phyloP scores from a whole-genome alignment of 1,140 invertebrate genomes.

The Amphibalanus amphitrite region DNA sequence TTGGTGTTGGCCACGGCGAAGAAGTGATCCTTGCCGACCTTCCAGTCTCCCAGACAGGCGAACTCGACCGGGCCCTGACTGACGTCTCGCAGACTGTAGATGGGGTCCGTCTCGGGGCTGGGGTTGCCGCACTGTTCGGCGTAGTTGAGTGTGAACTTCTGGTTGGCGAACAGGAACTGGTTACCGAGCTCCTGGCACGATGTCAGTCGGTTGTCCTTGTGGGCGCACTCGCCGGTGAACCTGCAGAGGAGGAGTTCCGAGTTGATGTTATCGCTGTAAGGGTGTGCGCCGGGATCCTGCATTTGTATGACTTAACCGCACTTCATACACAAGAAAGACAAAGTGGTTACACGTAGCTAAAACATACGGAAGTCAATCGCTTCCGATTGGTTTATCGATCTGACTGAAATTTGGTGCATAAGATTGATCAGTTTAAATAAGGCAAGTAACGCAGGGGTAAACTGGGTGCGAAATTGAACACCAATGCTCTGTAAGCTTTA shows the following conservation, averaged over 20 bases:
- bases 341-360: not conserved
- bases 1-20: slow-evolving; percentile 88
- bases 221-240: slow-evolving; percentile 74
- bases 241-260: slow-evolving; percentile 47
- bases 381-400: not conserved
- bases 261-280: too few species aligned
- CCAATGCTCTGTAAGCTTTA: too few species aligned
- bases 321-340: not conserved
- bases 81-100: slow-evolving; percentile 24
- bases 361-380: not conserved
- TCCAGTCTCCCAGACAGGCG: slow-evolving; percentile 87
- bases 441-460: too few species aligned
- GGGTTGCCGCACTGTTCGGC: slow-evolving; percentile 45
- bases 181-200: slow-evolving; percentile 92
- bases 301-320: too few species aligned
- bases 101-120: slow-evolving; percentile 37
- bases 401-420: not conserved
- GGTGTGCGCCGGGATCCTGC: too few species aligned
- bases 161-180: slow-evolving; percentile 88
- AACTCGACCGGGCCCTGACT: slow-evolving; percentile 56
- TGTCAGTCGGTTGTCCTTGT: slow-evolving; percentile 69
- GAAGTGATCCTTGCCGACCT: slow-evolving; percentile 84
- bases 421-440: too few species aligned
- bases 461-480: too few species aligned
- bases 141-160: slow-evolving; percentile 92